Evolutionary conservation across 2,113 vertebrate species (phyloP).

Genomic region (Centrocercus urophasianus): DNA sequence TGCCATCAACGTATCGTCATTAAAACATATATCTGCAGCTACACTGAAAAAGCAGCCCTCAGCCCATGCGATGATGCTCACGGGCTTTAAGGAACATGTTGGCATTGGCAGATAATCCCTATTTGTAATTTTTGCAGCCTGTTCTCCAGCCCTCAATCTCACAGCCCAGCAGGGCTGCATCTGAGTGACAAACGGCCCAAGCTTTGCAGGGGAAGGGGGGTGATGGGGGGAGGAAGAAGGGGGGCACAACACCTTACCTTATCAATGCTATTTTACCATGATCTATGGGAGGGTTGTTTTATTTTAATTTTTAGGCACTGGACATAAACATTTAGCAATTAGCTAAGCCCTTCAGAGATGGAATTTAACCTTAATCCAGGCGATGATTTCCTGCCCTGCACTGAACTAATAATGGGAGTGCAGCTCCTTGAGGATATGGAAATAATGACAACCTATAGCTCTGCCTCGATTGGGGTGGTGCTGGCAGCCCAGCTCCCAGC

Average conservation of each 20-base stretch:
- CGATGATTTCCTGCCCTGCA: conserved; percentile 61
- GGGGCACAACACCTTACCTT: conserved; percentile 14
- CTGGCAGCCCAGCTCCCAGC: background rate
- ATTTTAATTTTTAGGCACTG: conserved; percentile 7
- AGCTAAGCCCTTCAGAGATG: conserved; percentile 60
- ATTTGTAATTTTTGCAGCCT: conserved; percentile 62
- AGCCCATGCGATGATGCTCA: conserved; percentile 39
- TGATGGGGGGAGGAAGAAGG: background rate
- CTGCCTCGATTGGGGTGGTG: conserved; percentile 45
- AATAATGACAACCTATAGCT: conserved; percentile 53
- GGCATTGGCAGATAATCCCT: conserved; percentile 68
- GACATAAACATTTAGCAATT: conserved; percentile 62
- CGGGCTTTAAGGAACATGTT: conserved; percentile 51
- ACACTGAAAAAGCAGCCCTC: conserved; percentile 24
- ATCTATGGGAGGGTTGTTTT: background rate
- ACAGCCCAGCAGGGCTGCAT: conserved; percentile 65
- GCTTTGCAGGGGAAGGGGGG: conserved; percentile 13
- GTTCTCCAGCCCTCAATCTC: conserved; percentile 70
- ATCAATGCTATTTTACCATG: conserved; percentile 13
- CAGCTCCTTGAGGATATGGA: conserved; percentile 67
- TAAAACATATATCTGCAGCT: conserved; percentile 2
- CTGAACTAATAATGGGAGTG: conserved; percentile 30
- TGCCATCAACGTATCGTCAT: background rate
- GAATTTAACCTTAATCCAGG: conserved; percentile 70
- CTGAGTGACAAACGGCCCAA: conserved; percentile 37